Base-by-base conservation (phyloP, 2,113 vertebrate genomes). In the Lanius ludovicianus region DNA sequence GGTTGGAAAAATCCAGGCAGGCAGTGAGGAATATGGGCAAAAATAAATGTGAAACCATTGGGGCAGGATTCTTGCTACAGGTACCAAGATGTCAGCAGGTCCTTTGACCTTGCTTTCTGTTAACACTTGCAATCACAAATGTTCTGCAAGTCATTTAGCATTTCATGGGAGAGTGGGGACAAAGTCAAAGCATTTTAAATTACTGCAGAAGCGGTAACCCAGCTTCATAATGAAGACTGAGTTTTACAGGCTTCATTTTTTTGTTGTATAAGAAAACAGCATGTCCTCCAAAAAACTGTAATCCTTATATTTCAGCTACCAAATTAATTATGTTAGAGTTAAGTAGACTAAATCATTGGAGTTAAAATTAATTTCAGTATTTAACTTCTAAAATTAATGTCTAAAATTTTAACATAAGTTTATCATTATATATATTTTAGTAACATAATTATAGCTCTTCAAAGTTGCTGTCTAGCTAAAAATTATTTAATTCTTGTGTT, bases 301-400 rank as follows among this genome's bases (percentile, higher is more conserved):
- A 78, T 78, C 57, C 70, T 78, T 82, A 13, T 84, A 69, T 82
- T 84, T 86, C 74, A 91, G 52, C 62, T 73, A 64, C 57, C 31
- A 85, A 76, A 88, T 71, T 57, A 84, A 91, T 93, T 80, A 52
- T 31, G 16, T 75, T 41, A 90, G 41, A 76, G 30, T 50, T 90
- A 94, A 83, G 42, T 50, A 93, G 67, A 86, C 71, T 46, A 91
- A 89, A 87, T 91, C 52, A 91, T 95, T 75, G 84, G 79, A 87
- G 46, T 74, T 95, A 74, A 92, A 89, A 96, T 79, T 68, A 63
- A 77, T 57, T 80, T 84, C 23, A 59, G 22, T 90, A 44, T 87
- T 86, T 90, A 74, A 59, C 55, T 84, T 88, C 55, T 30, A 74
- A 88, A 88, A 76, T 64, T 42, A 68, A 70, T 47, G 28, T 87